Evolutionary conservation across 2,888 invertebrate species (phyloP).

Genomic region (Halocaridina rubra): DNA sequence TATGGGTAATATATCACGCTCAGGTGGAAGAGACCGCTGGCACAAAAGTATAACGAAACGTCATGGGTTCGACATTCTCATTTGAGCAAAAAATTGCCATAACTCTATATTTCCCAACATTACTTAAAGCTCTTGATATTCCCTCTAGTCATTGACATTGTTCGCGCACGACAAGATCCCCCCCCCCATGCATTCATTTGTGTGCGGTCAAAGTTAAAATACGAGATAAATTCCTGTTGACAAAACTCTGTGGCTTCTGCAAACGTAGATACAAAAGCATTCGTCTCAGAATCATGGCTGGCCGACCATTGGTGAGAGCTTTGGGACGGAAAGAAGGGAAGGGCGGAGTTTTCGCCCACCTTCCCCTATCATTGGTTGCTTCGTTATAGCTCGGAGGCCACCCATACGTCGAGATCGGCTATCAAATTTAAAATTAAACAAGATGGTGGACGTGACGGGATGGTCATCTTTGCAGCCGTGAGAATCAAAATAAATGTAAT

Average conservation of each 20-base stretch:
- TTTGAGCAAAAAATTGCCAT: no score
- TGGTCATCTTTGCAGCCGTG: not conserved
- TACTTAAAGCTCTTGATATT: no score
- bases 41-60: no score
- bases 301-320: no score
- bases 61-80: no score
- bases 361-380: not conserved
- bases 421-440: not conserved
- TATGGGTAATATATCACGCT: no score
- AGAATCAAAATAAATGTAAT: not conserved
- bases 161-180: not conserved
- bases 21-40: no score
- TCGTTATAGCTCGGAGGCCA: not conserved
- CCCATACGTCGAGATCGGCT: not conserved
- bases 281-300: no score
- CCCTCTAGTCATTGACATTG: constrained; percentile 13
- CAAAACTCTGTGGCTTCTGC: not conserved
- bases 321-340: not conserved
- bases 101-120: no score
- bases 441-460: constrained; percentile 1
- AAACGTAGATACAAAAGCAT: no score
- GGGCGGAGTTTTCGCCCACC: not conserved
- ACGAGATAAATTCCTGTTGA: not conserved
- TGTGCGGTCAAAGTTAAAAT: not conserved
- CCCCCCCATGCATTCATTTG: not conserved